Evolutionary conservation across 2,797 vertebrate species (phyloP), one percentile per base, ranked within the genome.

Genomic region (Anabas testudineus): DNA sequence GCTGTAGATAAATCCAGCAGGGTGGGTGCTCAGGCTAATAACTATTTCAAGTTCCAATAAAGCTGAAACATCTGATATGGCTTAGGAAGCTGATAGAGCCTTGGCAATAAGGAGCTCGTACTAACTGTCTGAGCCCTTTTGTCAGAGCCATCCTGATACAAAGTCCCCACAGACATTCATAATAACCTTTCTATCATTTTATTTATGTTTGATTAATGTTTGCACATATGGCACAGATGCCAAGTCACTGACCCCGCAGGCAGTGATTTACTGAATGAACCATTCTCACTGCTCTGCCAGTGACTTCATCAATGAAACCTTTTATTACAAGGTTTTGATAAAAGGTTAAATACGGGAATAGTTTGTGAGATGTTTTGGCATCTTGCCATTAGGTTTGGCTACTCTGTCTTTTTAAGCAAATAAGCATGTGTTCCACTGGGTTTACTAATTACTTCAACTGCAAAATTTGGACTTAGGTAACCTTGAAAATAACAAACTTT

Each of bases 41-140:
- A 88, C 76, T 80, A 74, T 80, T 87, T 88, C 86, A 88, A 87
- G 90, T 89, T 82, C 72, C 77, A 74, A 87, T 83, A 85, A 92
- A 89, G 88, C 78, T 83, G 68, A 74, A 82, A 88, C 87, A 91
- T 87, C 82, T 93, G 87, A 92, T 87, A 87, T 76, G 88, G 85
- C 78, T 91, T 83, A 82, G 71, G 73, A 59, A 69, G 85, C 80
- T 81, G 80, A 78, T 82, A 81, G 77, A 88, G 74, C 56, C 70
- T 78, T 85, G 76, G 84, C 65, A 49, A 42, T 48, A 82, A 48
- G 63, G 66, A 78, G 71, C 69, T 56, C 22, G 61, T 51, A 80
- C 80, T 76, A 78, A 84, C 88, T 74, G 65, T 61, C 83, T 82
- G 70, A 83, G 63, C 42, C 41, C 47, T 78, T 81, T 67, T 73